Evolutionary conservation across 1,140 invertebrate species (phyloP).

Genomic region (Antheraea pernyi): DNA sequence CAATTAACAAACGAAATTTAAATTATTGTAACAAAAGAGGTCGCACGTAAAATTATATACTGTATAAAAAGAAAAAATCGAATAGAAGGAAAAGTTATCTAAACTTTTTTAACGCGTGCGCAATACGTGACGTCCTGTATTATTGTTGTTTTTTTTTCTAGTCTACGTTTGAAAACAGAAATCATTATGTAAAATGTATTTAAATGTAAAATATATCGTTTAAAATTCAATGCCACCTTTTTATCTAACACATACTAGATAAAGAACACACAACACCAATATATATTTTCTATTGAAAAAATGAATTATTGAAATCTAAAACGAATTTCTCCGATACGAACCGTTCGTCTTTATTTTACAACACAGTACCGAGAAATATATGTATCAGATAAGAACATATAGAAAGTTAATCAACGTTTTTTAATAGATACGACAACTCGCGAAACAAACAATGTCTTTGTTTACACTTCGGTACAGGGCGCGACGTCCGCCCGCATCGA

Average conservation of each 20-base stretch:
- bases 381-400: background rate
- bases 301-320: too few species aligned
- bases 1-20: background rate
- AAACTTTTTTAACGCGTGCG: background rate
- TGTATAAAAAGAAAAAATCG: background rate
- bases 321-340: too few species aligned
- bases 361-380: too few species aligned
- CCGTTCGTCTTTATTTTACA: too few species aligned
- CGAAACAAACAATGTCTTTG: slow-evolving; percentile 4
- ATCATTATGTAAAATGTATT: background rate
- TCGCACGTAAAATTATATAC: slow-evolving; percentile 1
- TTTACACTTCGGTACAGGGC: background rate
- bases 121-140: background rate
- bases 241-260: background rate
- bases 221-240: background rate
- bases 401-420: background rate
- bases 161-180: background rate
- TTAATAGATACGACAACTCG: background rate
- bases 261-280: background rate
- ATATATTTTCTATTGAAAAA: background rate
- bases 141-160: background rate
- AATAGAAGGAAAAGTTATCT: background rate
- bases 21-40: background rate
- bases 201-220: background rate
- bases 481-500: background rate